Evolutionary conservation across 2,797 vertebrate species (phyloP).

Genomic region (Thripadectes ignobilis): DNA sequence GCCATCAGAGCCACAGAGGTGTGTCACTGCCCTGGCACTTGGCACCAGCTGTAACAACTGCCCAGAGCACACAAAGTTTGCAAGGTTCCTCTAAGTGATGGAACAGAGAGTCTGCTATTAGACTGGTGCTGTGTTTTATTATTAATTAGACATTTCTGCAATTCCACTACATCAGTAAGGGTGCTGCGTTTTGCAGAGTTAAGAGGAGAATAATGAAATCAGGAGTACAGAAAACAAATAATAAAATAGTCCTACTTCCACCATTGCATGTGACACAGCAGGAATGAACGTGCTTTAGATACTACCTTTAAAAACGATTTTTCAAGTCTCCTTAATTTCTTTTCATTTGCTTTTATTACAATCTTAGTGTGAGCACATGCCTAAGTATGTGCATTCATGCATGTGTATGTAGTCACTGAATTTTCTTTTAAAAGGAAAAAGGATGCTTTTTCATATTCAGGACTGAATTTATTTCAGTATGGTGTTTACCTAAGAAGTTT

Average conservation of each 20-base stretch:
- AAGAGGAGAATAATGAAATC: neutral
- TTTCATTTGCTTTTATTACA: neutral
- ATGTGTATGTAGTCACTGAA: neutral
- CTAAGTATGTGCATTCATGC: neutral
- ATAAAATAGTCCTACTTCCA: neutral
- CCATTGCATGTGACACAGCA: neutral
- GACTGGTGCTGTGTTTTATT: neutral
- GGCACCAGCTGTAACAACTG: neutral
- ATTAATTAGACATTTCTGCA: neutral
- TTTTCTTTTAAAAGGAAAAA: neutral
- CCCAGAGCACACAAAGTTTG: neutral
- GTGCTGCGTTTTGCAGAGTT: neutral
- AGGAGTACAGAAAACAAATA: neutral
- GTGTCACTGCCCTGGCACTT: neutral
- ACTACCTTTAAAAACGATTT: neutral
- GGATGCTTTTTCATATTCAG: neutral
- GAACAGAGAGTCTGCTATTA: neutral
- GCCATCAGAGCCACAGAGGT: neutral
- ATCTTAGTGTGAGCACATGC: neutral
- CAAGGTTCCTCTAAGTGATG: neutral
- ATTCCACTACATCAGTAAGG: neutral
- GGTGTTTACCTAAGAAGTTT: neutral
- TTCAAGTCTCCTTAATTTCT: neutral
- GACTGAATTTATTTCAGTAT: neutral
- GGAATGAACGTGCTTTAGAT: neutral